phyloP scores from a whole-genome alignment of 2,113 vertebrate genomes.

The Anguilla rostrata region DNA sequence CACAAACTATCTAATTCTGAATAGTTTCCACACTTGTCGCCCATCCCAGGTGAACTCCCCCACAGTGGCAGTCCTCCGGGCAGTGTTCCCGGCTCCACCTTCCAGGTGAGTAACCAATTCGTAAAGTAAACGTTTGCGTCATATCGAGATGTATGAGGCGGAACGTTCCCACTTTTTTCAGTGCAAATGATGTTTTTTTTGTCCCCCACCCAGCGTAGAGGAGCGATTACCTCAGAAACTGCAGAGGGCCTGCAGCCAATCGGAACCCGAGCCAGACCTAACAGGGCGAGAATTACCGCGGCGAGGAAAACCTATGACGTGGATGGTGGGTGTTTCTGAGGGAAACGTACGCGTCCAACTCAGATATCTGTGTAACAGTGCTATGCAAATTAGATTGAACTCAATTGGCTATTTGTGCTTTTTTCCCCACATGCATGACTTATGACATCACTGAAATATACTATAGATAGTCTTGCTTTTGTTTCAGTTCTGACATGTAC shows the following conservation, averaged over 20 bases:
- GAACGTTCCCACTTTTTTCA: background rate
- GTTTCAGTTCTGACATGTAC: too few species aligned
- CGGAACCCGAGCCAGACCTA: constrained; percentile 13
- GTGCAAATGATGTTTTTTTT: background rate
- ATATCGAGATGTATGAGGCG: too few species aligned
- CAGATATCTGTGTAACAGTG: too few species aligned
- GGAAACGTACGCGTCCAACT: background rate
- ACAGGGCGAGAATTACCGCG: constrained; percentile 41
- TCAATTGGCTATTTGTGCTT: too few species aligned
- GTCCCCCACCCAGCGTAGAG: background rate
- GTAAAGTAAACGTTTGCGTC: too few species aligned
- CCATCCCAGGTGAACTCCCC: constrained; percentile 37
- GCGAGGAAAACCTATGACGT: constrained; percentile 47
- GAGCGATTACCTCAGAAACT: background rate
- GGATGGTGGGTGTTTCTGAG: constrained; percentile 42
- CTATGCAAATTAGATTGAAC: too few species aligned
- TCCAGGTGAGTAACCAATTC: constrained; percentile 28
- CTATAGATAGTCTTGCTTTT: too few species aligned
- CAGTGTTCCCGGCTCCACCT: background rate
- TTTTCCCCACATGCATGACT: too few species aligned
- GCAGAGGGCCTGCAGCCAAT: background rate
- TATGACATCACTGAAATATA: too few species aligned
- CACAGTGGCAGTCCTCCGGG: constrained; percentile 8
- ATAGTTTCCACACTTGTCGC: background rate
- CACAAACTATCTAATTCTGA: background rate